Base-by-base conservation (phyloP, 1,140 invertebrate genomes). In the Cyclina sinensis region DNA sequence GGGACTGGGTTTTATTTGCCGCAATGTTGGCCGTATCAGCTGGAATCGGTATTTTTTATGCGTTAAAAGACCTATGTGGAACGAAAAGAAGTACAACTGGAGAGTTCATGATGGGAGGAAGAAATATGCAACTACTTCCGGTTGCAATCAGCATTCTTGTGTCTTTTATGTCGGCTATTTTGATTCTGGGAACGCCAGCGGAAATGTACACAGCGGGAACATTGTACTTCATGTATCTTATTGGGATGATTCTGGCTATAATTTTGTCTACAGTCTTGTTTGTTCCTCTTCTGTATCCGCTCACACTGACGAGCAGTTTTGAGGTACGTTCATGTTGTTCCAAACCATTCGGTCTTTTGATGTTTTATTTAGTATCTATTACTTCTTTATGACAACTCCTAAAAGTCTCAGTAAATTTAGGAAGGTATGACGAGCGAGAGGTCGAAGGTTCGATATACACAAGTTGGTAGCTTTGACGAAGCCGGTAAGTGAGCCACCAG, bases 81-180 rank as follows among this genome's bases (percentile, higher is more conserved):
- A 97, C 97, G 0, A 97, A 97, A 94, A 98, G 99, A 94, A 98
- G 97, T 95, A 99, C 94, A 94, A 97, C 97, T 43, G 96, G 97
- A 88, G 97, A 98, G 91, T 98, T 98, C 93, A 95, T 98, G 9
- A 95, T 98, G 35, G 98, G 97, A 0, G 97, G 98, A 92, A 96
- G 97, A 87, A 97, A 97, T 48, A 97, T 98, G 97, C 82, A 96
- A 2, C 96, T 98, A 76, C 96, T 95, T 18, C 95, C 95, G 0
- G 93, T 95, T 5, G 92, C 95, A 16, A 92, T 95, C 30, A 95
- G 94, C 18, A 95, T 95, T 65, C 93, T 95, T 57, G 95, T 95
- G 14, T 95, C 95, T 43, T 95, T 94, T 46, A 93, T 95, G 88
- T 95, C 94, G 0, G 95, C 95, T 70, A 95, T 95, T 68, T 90